A percentile compares a stretch with the other conserved stretches of the same genome.
phyloP scores from a whole-genome alignment of 2,888 invertebrate genomes.

The Incurvaria masculella region DNA sequence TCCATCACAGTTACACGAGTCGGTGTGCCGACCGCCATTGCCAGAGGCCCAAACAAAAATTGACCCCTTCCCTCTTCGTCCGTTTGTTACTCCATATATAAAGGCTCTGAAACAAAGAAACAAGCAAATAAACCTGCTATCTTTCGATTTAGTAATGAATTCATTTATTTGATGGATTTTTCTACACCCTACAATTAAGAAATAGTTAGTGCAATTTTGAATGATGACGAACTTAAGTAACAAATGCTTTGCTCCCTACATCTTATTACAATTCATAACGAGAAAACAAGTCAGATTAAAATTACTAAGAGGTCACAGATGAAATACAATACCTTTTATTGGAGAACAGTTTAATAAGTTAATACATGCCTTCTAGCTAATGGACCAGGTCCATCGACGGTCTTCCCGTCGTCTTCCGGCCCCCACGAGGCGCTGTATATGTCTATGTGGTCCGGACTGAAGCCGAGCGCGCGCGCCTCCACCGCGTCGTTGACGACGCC shows the following conservation, averaged over 20 bases:
- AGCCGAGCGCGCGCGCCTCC: conserved; percentile 87
- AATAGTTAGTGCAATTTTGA: no score
- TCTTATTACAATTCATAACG: no score
- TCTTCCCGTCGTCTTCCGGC: conserved; percentile 95
- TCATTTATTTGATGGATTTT: no score
- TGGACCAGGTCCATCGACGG: conserved; percentile 94
- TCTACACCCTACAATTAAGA: no score
- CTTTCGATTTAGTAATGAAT: no score
- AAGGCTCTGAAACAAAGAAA: conserved; percentile 67
- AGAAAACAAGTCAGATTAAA: no score
- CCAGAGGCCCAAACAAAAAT: conserved; percentile 99
- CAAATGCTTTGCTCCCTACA: no score
- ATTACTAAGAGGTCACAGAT: no score
- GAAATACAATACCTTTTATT: no score
- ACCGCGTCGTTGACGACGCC: conserved; percentile 96
- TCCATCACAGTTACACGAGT: conserved; percentile 98
- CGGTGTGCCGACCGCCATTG: conserved; percentile 91
- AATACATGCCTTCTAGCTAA: conserved; percentile 66
- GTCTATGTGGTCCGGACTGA: conserved; percentile 93
- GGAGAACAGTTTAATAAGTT: no score
- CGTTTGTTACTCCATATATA: conserved; percentile 90
- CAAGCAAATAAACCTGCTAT: neutral
- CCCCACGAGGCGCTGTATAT: conserved; percentile 98
- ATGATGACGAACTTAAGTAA: no score
- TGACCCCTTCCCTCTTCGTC: conserved; percentile 89